Evolutionary conservation across 1,140 invertebrate genomes (phyloP).

Genomic region (Drosophila ercepeae): DNA sequence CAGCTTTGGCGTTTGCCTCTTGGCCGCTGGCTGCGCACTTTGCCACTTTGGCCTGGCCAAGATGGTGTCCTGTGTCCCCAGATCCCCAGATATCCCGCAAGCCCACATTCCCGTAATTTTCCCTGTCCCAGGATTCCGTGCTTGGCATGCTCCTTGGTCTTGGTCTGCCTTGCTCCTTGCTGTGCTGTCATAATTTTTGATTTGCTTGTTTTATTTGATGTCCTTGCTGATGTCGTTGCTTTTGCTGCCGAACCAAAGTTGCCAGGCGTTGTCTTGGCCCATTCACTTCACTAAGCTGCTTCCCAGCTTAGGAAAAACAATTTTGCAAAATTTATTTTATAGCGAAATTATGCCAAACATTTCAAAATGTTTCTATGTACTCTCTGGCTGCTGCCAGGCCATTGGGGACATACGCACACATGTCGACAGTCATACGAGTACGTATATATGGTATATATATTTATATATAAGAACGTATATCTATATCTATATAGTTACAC

Average conservation of each 20-base stretch:
- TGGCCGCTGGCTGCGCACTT: constrained; percentile 56
- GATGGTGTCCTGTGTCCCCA: constrained; percentile 21
- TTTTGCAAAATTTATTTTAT: constrained; percentile 83
- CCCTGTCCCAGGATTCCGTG: constrained; percentile 13
- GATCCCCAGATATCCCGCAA: not conserved
- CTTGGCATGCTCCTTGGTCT: constrained; percentile 38
- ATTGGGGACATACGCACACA: constrained; percentile 45
- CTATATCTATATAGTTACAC: constrained; percentile 6
- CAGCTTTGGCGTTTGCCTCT: constrained; percentile 54
- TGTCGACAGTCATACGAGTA: constrained; percentile 10
- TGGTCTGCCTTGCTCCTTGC: constrained; percentile 52
- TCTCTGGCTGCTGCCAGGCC: constrained; percentile 49
- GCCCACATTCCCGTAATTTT: not conserved
- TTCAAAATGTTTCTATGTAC: constrained; percentile 81
- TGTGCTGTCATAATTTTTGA: constrained; percentile 82
- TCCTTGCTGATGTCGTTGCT: constrained; percentile 74
- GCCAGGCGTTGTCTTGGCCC: constrained; percentile 31
- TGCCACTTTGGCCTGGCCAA: constrained; percentile 55
- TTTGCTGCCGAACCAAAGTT: constrained; percentile 45
- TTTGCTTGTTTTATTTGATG: constrained; percentile 83
- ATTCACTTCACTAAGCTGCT: constrained; percentile 63
- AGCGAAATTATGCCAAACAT: constrained; percentile 82
- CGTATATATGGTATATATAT: constrained; percentile 16
- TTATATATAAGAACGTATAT: constrained; percentile 15
- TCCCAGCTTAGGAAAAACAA: constrained; percentile 79